A percentile compares a stretch with the other conserved stretches of the same genome.
Evolutionary conservation across 2,888 invertebrate species (phyloP).

Genomic region (Amphimallon solstitiale): DNA sequence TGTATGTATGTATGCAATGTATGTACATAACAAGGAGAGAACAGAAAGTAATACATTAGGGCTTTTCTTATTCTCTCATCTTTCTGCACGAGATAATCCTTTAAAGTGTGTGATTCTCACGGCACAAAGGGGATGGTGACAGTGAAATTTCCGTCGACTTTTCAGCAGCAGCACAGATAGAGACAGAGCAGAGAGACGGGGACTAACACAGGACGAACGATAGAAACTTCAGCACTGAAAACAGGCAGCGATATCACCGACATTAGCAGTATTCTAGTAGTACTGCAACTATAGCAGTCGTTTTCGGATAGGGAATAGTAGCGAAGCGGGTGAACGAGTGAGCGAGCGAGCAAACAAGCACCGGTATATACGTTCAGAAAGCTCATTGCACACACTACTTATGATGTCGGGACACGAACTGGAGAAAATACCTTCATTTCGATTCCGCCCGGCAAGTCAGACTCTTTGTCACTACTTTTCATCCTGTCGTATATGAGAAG

Average conservation of each 20-base stretch:
- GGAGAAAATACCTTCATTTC: slow-evolving; percentile 56
- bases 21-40: slow-evolving; percentile 6
- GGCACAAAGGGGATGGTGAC: slow-evolving; percentile 9
- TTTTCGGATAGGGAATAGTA: background rate
- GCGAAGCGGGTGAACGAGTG: no score
- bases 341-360: no score
- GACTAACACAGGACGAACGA: no score
- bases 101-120: slow-evolving; percentile 28
- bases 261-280: no score
- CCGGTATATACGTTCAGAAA: background rate
- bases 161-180: background rate
- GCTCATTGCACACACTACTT: slow-evolving; percentile 48
- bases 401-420: slow-evolving; percentile 55
- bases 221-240: background rate
- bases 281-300: background rate
- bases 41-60: slow-evolving; percentile 38
- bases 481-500: slow-evolving; percentile 47
- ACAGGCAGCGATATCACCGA: no score
- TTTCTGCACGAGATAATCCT: slow-evolving; percentile 33
- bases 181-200: no score
- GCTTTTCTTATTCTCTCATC: slow-evolving; percentile 31
- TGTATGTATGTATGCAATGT: no score
- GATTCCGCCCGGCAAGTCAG: slow-evolving; percentile 54
- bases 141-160: slow-evolving; percentile 4
- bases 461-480: slow-evolving; percentile 58